Evolutionary conservation across 1,140 invertebrate species (phyloP), one percentile per base, ranked within the genome.

Genomic region (Glossosoma conforme): DNA sequence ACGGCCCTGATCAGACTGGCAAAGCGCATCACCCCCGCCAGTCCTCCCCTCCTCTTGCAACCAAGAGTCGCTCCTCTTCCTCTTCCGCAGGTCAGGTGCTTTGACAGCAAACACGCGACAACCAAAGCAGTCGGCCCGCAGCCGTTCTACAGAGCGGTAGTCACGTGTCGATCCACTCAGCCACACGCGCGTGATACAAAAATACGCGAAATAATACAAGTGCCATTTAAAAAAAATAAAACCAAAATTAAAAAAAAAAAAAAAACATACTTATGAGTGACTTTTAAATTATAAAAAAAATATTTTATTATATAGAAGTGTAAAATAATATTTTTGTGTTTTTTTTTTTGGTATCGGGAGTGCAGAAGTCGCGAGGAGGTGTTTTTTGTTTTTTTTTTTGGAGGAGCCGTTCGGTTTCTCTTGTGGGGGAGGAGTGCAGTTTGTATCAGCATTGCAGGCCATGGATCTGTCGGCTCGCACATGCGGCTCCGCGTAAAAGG

Each of bases 401-500:
- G n/a, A n/a, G n/a, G n/a, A n/a, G n/a, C n/a, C n/a, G n/a, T n/a
- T n/a, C n/a, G n/a, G n/a, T n/a, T n/a, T n/a, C n/a, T n/a, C n/a
- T n/a, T n/a, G n/a, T n/a, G n/a, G n/a, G n/a, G 20, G 13, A 28
- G 6, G 25, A 28, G 42, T 44, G 42, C 14, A 32, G 42, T 30
- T 44, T 15, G 20, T 44, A 8, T 44, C 25, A 11, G 38, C 10
- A 32, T 44, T 17, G 13, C 38, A 36, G 42, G 52, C 46, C 45
- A 54, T 54, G 52, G 52, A 47, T 38, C 35, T 54, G 40, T 25
- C 40, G 19, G 45, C 25, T 44, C 49, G 43, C 52, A 48, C 45
- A 54, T 54, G 52, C 52, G 52, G 36, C 45, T 54, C 45, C 33
- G 52, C 36, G 28, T 54, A 54, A 54, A 54, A 54, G 52, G 52